A percentile compares a stretch with the other conserved stretches of the same genome.
These are phyloP conservation scores for Liparis tanakae DNA, from an alignment of 2,797 vertebrate species.

Conservation along the genomic window DNA sequence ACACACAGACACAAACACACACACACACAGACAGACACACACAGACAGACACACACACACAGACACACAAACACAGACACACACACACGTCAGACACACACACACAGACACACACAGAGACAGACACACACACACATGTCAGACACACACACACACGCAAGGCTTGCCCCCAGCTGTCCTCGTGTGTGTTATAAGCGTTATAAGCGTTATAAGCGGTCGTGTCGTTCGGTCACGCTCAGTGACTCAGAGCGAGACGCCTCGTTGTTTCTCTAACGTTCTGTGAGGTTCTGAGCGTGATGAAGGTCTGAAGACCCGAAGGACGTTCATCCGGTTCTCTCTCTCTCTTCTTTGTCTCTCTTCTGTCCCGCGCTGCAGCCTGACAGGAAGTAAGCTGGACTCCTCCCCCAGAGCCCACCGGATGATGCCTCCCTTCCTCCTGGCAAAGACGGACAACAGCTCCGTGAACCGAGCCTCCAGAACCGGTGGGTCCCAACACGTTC, in stretches of 20 bases:
- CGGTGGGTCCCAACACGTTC: conserved; percentile 59
- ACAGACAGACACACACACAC: background rate
- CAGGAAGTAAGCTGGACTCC: conserved; percentile 88
- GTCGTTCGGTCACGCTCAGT: conserved; percentile 13
- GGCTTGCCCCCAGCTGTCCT: background rate
- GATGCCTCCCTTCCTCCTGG: conserved; percentile 89
- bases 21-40: background rate
- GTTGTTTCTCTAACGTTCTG: no score
- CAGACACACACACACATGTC: background rate
- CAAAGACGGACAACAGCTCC: conserved; percentile 80
- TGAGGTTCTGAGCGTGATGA: no score
- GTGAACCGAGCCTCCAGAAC: conserved; percentile 82
- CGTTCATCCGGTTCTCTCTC: no score
- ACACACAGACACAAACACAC: background rate
- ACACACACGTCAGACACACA: background rate
- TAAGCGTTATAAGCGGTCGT: conserved; percentile 22
- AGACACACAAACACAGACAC: background rate
- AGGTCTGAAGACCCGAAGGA: no score
- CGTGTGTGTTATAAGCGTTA: conserved; percentile 12
- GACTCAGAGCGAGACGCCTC: background rate
- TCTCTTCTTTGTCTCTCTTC: no score
- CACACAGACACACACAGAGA: background rate
- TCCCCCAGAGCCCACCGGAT: conserved; percentile 89
- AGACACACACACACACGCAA: background rate
- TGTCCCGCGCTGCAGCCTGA: conserved; percentile 78